A percentile compares a stretch with the other conserved stretches of the same genome.
Conservation (phyloP, 2,113 vertebrate genomes). For the Carassius carassius region DNA sequence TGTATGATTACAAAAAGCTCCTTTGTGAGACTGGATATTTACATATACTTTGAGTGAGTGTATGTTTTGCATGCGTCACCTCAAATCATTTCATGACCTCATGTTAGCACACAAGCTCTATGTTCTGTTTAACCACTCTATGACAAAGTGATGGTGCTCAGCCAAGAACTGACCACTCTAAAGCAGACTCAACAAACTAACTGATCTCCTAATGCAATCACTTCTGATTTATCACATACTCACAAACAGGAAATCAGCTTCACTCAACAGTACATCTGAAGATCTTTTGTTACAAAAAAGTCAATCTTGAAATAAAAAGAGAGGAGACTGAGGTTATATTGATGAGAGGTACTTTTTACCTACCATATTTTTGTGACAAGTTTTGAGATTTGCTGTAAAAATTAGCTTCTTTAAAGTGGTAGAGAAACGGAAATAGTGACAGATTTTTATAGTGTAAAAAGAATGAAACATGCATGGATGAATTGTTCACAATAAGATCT, state of each 20-base stretch:
- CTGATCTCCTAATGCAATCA: background rate
- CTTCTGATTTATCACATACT: background rate
- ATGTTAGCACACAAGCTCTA: slow-evolving; percentile 4
- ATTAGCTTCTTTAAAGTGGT: too few species aligned
- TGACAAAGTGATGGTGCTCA: background rate
- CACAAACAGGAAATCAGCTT: background rate
- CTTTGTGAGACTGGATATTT: background rate
- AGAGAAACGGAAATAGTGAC: too few species aligned
- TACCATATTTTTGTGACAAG: too few species aligned
- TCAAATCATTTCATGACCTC: background rate
- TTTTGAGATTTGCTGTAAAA: too few species aligned
- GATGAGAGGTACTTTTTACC: too few species aligned
- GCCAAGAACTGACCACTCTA: background rate
- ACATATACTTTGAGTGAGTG: background rate
- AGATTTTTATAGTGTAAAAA: too few species aligned
- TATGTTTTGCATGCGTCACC: background rate
- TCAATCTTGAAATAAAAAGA: background rate
- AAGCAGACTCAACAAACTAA: background rate
- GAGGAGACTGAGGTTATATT: too few species aligned
- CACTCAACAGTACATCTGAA: background rate
- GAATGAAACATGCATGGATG: too few species aligned
- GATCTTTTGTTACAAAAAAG: background rate
- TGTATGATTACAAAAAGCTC: background rate
- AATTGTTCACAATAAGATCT: too few species aligned
- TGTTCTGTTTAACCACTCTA: background rate